Conservation (phyloP, 1,140 invertebrate species). For the Chrysopa pallens region DNA sequence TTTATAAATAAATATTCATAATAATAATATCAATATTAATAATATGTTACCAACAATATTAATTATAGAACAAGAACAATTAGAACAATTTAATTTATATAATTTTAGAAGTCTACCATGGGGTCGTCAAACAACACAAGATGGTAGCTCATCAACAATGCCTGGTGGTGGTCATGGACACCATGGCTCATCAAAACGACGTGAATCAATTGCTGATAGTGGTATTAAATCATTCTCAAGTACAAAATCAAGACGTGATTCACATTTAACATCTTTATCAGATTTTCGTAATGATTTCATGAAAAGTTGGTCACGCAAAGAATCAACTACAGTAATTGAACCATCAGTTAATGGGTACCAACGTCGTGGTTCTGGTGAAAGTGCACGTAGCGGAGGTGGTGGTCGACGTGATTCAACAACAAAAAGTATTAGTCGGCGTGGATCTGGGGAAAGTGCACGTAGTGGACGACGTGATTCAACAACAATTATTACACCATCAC, state of each 20-base stretch:
- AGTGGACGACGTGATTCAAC: conserved; percentile 44
- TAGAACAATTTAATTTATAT: too few relatives aligned
- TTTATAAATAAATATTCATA: too few relatives aligned
- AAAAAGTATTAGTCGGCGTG: conserved; percentile 28
- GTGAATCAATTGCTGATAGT: conserved; percentile 66
- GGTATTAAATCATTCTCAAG: conserved; percentile 50
- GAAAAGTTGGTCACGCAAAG: conserved; percentile 43
- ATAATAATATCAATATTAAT: too few relatives aligned
- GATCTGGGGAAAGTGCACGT: conserved; percentile 39
- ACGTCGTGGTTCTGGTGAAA: conserved; percentile 31
- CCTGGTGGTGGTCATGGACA: conserved; percentile 9
- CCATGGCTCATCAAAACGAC: conserved; percentile 33
- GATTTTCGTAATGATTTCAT: conserved; percentile 54
- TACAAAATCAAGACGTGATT: conserved; percentile 50
- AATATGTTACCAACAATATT: too few relatives aligned
- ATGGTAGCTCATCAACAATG: conserved; percentile 24
- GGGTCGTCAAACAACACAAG: conserved; percentile 37
- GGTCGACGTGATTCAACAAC: conserved; percentile 19
- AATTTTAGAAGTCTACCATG: conserved; percentile 41
- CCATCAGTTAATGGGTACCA: conserved; percentile 24
- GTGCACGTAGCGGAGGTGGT: conserved; percentile 16
- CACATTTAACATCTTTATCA: conserved; percentile 37
- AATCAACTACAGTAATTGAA: conserved; percentile 28
- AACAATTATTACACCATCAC: conserved; percentile 31
- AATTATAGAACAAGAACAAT: too few relatives aligned